Conservation (phyloP, 1,140 invertebrate species). For the Oreohelix idahoensis region DNA sequence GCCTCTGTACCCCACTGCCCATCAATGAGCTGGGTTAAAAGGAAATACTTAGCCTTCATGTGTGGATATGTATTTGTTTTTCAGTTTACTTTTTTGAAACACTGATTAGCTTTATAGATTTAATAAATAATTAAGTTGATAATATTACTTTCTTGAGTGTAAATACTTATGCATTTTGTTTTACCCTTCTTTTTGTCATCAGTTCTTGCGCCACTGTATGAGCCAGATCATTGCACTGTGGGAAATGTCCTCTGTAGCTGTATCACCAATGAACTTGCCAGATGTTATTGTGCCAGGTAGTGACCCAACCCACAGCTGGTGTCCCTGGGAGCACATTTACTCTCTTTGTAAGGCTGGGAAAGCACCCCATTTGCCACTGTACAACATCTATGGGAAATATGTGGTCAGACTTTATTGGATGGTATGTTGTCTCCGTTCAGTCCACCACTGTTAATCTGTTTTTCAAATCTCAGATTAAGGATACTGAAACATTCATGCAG, state of each 20-base stretch:
- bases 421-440: conserved; percentile 66
- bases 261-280: conserved; percentile 52
- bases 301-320: conserved; percentile 67
- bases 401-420: conserved; percentile 72
- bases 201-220: conserved; percentile 72
- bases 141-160: no score
- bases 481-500: no score
- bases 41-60: no score
- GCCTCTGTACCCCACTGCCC: no score
- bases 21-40: no score
- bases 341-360: conserved; percentile 71
- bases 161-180: no score
- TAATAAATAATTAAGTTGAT: no score
- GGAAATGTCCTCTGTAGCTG: conserved; percentile 63
- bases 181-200: conserved; percentile 42
- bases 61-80: no score
- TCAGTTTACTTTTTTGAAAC: no score
- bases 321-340: conserved; percentile 74
- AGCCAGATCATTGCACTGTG: conserved; percentile 71
- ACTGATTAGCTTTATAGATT: no score
- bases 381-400: conserved; percentile 73
- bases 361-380: conserved; percentile 69
- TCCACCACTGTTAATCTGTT: no score
- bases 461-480: no score
- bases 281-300: conserved; percentile 43